A percentile compares a stretch with the other conserved stretches of the same genome.
These are phyloP conservation scores for Atethmia centrago DNA, from an alignment of 2,888 invertebrate genomes.

Conservation along the genomic window DNA sequence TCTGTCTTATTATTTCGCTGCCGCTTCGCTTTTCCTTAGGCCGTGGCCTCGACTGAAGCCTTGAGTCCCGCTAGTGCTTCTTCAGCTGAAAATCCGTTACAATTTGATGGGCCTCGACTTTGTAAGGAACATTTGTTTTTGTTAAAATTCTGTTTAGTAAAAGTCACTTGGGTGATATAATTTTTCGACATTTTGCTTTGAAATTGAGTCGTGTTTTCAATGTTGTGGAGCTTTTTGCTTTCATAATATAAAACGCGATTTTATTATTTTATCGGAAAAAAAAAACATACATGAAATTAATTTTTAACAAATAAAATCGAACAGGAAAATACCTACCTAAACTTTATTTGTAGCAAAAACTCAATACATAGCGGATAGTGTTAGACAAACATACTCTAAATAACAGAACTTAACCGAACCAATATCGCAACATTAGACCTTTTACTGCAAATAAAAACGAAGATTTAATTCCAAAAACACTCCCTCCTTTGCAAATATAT, in stretches of 20 bases:
- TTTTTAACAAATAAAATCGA: not conserved
- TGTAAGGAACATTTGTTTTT: slow-evolving; percentile 44
- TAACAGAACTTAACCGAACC: slow-evolving; percentile 31
- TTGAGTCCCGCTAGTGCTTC: slow-evolving; percentile 33
- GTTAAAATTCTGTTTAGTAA: slow-evolving; percentile 30
- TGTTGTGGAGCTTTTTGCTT: slow-evolving; percentile 2
- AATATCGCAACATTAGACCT: slow-evolving; percentile 53
- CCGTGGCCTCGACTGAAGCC: slow-evolving; percentile 21
- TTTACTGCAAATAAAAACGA: slow-evolving; percentile 48
- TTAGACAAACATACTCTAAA: slow-evolving; percentile 35
- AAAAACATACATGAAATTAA: not conserved
- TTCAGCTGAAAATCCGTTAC: slow-evolving; percentile 50
- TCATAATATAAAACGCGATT: not conserved
- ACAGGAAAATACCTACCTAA: not conserved
- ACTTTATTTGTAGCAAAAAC: not conserved
- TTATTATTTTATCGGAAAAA: too few species aligned
- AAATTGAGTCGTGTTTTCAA: slow-evolving; percentile 14
- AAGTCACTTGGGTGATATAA: slow-evolving; percentile 29
- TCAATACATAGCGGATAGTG: not conserved
- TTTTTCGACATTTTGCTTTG: slow-evolving; percentile 31
- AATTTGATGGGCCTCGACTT: slow-evolving; percentile 47
- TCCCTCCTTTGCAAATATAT: slow-evolving; percentile 63
- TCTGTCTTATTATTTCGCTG: slow-evolving; percentile 40
- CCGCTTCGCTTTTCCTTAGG: slow-evolving; percentile 4
- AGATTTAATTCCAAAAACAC: slow-evolving; percentile 60